phyloP scores from a whole-genome alignment of 2,113 vertebrate genomes.

The Amphiprion percula region DNA sequence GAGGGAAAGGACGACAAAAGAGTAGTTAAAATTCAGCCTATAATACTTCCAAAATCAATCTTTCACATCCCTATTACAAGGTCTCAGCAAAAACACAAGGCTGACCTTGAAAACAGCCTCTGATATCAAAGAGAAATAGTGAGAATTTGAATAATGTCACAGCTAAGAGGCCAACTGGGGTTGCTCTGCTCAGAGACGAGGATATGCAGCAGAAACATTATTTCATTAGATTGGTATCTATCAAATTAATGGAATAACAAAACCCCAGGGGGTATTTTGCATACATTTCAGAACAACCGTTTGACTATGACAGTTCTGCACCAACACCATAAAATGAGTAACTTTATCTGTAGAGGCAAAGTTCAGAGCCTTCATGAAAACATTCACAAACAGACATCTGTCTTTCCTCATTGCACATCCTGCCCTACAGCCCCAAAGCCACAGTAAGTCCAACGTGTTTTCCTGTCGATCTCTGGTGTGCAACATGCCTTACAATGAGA shows the following conservation, averaged over 20 bases:
- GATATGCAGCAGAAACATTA: constrained; percentile 4
- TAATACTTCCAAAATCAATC: constrained; percentile 28
- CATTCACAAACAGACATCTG: constrained; percentile 29
- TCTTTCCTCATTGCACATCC: constrained; percentile 55
- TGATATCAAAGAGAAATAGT: constrained; percentile 38
- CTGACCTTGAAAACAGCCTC: constrained; percentile 26
- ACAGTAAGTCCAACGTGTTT: constrained; percentile 20
- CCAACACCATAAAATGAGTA: background rate
- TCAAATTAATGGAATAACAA: background rate
- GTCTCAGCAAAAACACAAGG: constrained; percentile 11
- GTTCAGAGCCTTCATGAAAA: constrained; percentile 14
- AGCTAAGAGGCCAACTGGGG: background rate
- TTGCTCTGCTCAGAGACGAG: constrained; percentile 1
- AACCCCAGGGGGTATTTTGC: background rate
- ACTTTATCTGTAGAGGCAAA: background rate
- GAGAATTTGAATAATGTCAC: constrained; percentile 14
- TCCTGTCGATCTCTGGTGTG: constrained; percentile 41
- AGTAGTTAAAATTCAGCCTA: constrained; percentile 16
- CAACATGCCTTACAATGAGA: constrained; percentile 3
- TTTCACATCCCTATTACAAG: background rate
- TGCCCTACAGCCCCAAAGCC: constrained; percentile 15
- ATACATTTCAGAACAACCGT: constrained; percentile 22
- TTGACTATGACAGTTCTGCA: constrained; percentile 8
- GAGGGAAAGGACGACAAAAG: constrained; percentile 35
- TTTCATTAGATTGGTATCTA: constrained; percentile 23